phyloP scores from a whole-genome alignment of 2,797 vertebrate genomes.

The Urocyon cinereoargenteus region DNA sequence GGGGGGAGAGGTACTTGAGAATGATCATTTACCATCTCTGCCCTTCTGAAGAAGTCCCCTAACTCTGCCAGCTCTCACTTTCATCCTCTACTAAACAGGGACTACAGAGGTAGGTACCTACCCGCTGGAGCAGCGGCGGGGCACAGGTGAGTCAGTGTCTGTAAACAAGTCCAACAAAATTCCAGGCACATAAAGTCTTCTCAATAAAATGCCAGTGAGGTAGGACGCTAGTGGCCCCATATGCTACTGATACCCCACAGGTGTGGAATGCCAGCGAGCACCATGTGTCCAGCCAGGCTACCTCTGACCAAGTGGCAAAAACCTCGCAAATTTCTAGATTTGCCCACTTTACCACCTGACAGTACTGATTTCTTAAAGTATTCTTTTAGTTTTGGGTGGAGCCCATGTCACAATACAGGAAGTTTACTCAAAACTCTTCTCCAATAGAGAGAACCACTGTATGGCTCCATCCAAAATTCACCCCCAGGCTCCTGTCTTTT shows the following conservation, averaged over 20 bases:
- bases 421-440: neutral
- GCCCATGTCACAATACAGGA: neutral
- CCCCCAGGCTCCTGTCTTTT: neutral
- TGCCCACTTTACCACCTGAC: neutral
- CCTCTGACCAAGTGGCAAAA: neutral
- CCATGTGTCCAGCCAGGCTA: neutral
- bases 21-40: neutral
- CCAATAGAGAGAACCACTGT: neutral
- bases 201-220: neutral
- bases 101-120: neutral
- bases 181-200: neutral
- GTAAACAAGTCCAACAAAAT: neutral
- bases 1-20: neutral
- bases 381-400: neutral
- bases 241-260: accelerated
- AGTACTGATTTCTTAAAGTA: no score
- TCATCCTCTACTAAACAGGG: neutral
- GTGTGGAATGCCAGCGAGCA: neutral
- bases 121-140: neutral
- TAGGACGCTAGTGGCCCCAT: neutral
- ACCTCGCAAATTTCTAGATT: neutral
- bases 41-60: neutral
- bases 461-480: neutral
- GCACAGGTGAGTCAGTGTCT: neutral
- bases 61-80: neutral